Evolutionary conservation across 37 sponge, comb jelly and placozoan species (phyloP), one percentile per base, ranked within the genome.

Genomic region (Oopsacas minuta): DNA sequence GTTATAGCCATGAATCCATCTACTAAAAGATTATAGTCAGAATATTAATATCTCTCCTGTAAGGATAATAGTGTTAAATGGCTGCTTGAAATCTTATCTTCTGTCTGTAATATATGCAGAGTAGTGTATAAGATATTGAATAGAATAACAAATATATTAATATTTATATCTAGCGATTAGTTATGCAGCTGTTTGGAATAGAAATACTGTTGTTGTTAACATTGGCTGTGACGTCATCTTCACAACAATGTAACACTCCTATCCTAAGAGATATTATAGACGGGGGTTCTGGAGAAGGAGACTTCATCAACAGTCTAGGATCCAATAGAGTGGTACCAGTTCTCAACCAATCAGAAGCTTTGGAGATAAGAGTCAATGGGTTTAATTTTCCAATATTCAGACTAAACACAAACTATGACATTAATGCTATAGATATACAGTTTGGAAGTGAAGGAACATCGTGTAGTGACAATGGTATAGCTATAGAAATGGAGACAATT

Each of bases 401-500:
- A n/a, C 28, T 61, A 61, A 3, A 10, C 7, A 3, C 22, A 12
- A 3, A 3, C 28, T 61, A 61, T 34, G 22, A 12, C 17, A 61
- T 61, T 32, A 61, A 25, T 61, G 75, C 75, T 25, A 61, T 61
- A 61, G 75, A 61, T 34, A 25, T 61, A 61, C 75, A 61, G 75
- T 61, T 61, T 12, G 75, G 75, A 12, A n/a, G 30, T 12, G 75
- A 32, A 61, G 75, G 75, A 3, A n/a, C n/a, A n/a, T 61, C 75
- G 5, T 61, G 75, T 61, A 10, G 1, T 7, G 75, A 34, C 22
- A 61, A 61, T 61, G 75, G 75, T 5, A 34, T 32, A 3, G 22
- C 28, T 10, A 61, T 61, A 61, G 22, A 3, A 3, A 61, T 61
- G 28, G 17, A 61, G 20, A 61, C 28, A n/a, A 25, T 61, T 20